Base-by-base conservation (phyloP, 2,888 invertebrate species). In the Metallyticus violacea region DNA sequence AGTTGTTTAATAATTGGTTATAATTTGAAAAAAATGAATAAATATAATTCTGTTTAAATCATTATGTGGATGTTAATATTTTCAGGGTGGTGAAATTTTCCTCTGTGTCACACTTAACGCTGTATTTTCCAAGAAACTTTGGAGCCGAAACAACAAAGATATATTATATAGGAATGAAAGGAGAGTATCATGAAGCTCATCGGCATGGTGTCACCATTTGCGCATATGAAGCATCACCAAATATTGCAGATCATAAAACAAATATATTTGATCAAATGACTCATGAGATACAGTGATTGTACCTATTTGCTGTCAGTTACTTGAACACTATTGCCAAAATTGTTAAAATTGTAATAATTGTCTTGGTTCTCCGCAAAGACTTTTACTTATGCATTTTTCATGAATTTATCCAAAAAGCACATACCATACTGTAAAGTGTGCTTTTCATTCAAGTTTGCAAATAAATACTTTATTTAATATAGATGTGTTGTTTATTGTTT, bases 151-250 rank as follows among this genome's bases (percentile, higher is more conserved):
- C 92, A 84, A 97, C 97, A 1, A 95, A 94, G 90, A 95, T 99
- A 88, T 97, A 96, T 91, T 99, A 99, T 91, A 99, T 99, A 90
- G 99, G 98, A 9, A 93, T 99, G 79, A 95, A 96, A 91, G 99
- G 99, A 27, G 99, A 99, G 93, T 99, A 96, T 93, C 94, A 94
- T 15, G 95, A 96, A 90, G 96, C 95, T 0, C 97, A 96, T 90
- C 93, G 95, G 89, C 98, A 98, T 91, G 98, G 98, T 84, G 97
- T 99, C 0, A 96, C 97, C 2, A 97, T 99, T 90, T 97, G 97
- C 90, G 96, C 95, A 83, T 99, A 99, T 91, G 99, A 99, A 92
- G 92, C 96, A 0, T 93, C 95, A 87, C 97, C 99, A 25, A 98
- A 97, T 92, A 93, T 97, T 15, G 93, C 95, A 78, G 98, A 99